phyloP scores from a whole-genome alignment of 2,797 vertebrate species.

The Poeciliopsis paucimaculata region DNA sequence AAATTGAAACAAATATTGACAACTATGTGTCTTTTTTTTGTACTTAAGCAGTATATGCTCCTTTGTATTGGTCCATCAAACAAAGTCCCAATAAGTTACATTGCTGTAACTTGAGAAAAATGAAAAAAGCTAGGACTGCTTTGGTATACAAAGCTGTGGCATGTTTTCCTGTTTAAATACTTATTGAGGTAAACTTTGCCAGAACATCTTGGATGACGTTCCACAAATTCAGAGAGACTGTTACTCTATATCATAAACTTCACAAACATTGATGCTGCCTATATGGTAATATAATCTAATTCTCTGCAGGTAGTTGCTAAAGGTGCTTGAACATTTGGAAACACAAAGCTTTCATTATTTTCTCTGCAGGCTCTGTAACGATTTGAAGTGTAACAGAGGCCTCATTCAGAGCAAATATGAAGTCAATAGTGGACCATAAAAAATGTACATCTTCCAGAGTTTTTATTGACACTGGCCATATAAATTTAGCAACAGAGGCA shows the following conservation, averaged over 20 bases:
- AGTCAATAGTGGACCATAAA: constrained; percentile 11
- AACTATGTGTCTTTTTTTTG: not conserved
- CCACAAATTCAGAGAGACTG: constrained; percentile 35
- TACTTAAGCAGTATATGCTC: not conserved
- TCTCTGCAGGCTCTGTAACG: constrained; percentile 20
- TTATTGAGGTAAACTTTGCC: constrained; percentile 39
- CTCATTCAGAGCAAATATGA: not conserved
- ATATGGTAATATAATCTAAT: constrained; percentile 9
- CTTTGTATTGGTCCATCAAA: not conserved
- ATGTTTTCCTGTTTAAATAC: constrained; percentile 42
- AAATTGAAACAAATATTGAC: not conserved
- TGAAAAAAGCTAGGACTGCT: not conserved
- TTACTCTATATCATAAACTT: constrained; percentile 33
- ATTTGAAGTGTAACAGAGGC: constrained; percentile 15
- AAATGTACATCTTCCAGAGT: constrained; percentile 25
- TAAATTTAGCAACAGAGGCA: constrained; percentile 35
- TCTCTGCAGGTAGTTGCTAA: constrained; percentile 17
- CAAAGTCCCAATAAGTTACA: not conserved
- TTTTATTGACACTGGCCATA: constrained; percentile 37
- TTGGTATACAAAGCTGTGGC: constrained; percentile 30
- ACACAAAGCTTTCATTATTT: constrained; percentile 16
- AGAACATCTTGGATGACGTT: constrained; percentile 26
- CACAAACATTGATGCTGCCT: constrained; percentile 7
- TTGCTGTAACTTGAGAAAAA: not conserved
- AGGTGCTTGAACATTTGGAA: constrained; percentile 23